phyloP scores from a whole-genome alignment of 35 echinoderm and acorn worm genomes.

The Stichopus chloronotus region DNA sequence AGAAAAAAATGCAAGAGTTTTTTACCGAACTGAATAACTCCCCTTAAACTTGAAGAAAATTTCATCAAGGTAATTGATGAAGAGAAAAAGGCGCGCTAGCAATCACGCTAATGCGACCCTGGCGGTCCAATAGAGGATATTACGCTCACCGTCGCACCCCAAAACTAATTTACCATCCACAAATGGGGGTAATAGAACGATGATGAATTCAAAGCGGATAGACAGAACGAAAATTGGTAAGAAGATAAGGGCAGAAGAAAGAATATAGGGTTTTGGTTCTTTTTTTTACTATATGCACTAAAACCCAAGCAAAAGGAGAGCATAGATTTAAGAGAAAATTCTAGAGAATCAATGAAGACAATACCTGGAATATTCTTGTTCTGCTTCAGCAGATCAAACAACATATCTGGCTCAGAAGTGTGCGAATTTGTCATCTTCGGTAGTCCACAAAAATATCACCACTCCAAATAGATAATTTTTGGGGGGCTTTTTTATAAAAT shows the following conservation, averaged over 20 bases:
- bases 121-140: slow-evolving; percentile 59
- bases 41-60: slow-evolving; percentile 57
- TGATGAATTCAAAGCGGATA: slow-evolving; percentile 57
- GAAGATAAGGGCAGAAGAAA: slow-evolving; percentile 21
- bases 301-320: not conserved
- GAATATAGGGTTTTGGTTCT: not conserved
- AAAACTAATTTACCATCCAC: slow-evolving; percentile 64
- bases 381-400: slow-evolving; percentile 57
- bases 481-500: too few relatives aligned
- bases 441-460: slow-evolving; percentile 38
- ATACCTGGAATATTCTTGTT: slow-evolving; percentile 57
- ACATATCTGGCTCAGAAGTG: slow-evolving; percentile 32
- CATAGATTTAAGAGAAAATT: not conserved
- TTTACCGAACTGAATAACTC: slow-evolving; percentile 47
- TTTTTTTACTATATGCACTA: too few relatives aligned
- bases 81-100: slow-evolving; percentile 51
- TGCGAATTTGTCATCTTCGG: slow-evolving; percentile 33
- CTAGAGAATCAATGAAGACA: not conserved
- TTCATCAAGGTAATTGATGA: slow-evolving; percentile 71
- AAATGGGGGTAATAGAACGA: slow-evolving; percentile 65
- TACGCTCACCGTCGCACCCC: slow-evolving; percentile 58
- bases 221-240: slow-evolving; percentile 43
- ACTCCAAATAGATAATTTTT: not conserved
- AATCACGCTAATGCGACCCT: slow-evolving; percentile 65
- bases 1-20: slow-evolving; percentile 33